Percentiles rank a stretch among this genome's conserved stretches.
These are phyloP conservation scores for Pantelozetes paolii DNA, from an alignment of 2,888 invertebrate species.

Conservation along the genomic window DNA sequence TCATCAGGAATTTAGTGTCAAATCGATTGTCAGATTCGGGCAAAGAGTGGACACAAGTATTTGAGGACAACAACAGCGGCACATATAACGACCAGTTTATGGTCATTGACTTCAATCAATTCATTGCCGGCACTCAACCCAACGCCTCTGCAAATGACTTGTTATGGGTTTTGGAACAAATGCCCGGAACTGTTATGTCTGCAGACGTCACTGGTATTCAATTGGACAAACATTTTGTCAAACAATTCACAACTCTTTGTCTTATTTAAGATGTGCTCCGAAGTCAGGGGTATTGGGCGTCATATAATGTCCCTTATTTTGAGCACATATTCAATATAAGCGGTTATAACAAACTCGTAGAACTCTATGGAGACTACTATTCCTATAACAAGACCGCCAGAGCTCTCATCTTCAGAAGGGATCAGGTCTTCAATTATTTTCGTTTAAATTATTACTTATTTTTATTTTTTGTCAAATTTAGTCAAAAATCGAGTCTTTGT, in stretches of 20 bases:
- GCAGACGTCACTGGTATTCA: constrained; percentile 36
- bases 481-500: constrained; percentile 58
- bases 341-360: constrained; percentile 60
- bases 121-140: constrained; percentile 55
- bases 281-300: constrained; percentile 67
- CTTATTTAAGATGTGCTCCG: constrained; percentile 61
- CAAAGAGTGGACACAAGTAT: constrained; percentile 66
- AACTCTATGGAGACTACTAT: constrained; percentile 61
- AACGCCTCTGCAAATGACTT: constrained; percentile 53
- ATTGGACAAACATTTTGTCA: constrained; percentile 39
- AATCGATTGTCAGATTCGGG: constrained; percentile 72
- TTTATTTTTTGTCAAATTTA: background rate
- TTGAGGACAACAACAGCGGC: constrained; percentile 68
- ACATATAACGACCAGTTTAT: constrained; percentile 85
- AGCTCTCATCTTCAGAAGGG: constrained; percentile 62
- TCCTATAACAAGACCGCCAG: constrained; percentile 63
- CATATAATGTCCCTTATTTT: constrained; percentile 66
- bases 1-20: constrained; percentile 73
- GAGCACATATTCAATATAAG: constrained; percentile 62
- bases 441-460: background rate
- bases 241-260: constrained; percentile 35
- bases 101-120: constrained; percentile 67
- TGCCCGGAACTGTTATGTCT: constrained; percentile 53
- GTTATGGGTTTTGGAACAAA: constrained; percentile 72
- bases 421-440: constrained; percentile 53